These are phyloP conservation scores for Dolomedes plantarius DNA, from an alignment of 2,888 invertebrate species.

Conservation along the genomic window DNA sequence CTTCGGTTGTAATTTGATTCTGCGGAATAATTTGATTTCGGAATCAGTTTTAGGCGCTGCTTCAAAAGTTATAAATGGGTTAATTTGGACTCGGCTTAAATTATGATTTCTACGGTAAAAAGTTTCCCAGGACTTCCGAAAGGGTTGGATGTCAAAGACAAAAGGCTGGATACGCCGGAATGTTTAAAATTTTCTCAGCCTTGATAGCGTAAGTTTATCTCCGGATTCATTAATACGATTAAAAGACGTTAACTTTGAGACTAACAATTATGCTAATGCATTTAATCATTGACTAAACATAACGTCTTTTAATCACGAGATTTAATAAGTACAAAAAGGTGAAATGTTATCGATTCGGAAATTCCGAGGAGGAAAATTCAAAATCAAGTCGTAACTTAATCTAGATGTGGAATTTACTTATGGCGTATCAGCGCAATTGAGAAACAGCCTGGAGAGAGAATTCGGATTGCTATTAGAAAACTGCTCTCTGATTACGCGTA, in stretches of 20 bases:
- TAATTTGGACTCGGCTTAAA: not conserved
- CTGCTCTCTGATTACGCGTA: no score
- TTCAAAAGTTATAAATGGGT: slow-evolving; percentile 1
- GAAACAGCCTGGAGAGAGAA: no score
- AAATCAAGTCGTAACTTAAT: no score
- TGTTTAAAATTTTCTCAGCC: not conserved
- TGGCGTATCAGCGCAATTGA: no score
- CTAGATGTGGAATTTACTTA: no score
- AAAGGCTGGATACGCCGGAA: not conserved
- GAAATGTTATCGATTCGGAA: not conserved
- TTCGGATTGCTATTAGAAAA: no score
- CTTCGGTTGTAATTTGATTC: slow-evolving; percentile 6
- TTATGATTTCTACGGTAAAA: slow-evolving; percentile 1
- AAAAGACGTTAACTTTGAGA: not conserved
- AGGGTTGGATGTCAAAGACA: not conserved
- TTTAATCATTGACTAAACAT: not conserved
- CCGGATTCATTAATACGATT: not conserved
- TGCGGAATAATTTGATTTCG: not conserved
- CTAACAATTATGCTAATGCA: not conserved
- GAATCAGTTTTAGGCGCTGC: not conserved
- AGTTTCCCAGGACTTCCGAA: not conserved
- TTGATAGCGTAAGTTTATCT: not conserved
- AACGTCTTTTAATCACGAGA: not conserved
- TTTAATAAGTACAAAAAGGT: not conserved
- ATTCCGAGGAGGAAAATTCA: not conserved